A percentile compares a stretch with the other conserved stretches of the same genome.
These are phyloP conservation scores for Dichetophora obliterata DNA, from an alignment of 2,888 invertebrate genomes.

Conservation along the genomic window DNA sequence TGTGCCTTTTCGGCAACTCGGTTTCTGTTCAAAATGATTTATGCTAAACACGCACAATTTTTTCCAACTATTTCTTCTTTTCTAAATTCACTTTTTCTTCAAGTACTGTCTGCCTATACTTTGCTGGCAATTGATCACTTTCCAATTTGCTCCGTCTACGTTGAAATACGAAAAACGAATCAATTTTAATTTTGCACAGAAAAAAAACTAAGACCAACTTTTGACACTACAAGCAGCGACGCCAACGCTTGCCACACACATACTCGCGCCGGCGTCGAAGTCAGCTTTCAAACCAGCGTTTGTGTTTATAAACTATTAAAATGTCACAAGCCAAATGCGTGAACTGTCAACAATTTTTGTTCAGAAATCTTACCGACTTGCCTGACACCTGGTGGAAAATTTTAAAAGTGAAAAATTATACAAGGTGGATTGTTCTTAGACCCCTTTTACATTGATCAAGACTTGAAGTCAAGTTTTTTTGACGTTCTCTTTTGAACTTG, in stretches of 20 bases:
- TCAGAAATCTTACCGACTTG: not conserved
- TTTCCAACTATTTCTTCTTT: not conserved
- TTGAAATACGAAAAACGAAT: slow-evolving; percentile 20
- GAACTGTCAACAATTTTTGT: not conserved
- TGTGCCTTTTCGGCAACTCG: not conserved
- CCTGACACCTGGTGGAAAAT: not conserved
- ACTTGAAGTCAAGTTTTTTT: too few species aligned
- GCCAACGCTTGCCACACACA: not conserved
- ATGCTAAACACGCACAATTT: not conserved
- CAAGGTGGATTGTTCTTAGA: too few species aligned
- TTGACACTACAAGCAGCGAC: slow-evolving; percentile 23
- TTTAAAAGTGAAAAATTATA: not conserved
- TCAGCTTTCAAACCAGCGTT: not conserved
- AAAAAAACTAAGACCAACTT: slow-evolving; percentile 5
- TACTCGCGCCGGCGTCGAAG: not conserved
- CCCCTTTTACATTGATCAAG: too few species aligned
- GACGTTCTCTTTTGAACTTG: too few species aligned
- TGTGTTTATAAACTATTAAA: not conserved
- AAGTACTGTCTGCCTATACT: not conserved
- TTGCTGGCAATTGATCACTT: slow-evolving; percentile 15
- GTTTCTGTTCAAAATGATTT: not conserved
- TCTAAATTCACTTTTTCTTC: slow-evolving; percentile 19
- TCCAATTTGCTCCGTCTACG: slow-evolving; percentile 16
- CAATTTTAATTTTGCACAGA: slow-evolving; percentile 18
- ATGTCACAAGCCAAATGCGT: not conserved